Base-by-base conservation (phyloP, 2,888 invertebrate species). In the Neocrepidodera transversa region DNA sequence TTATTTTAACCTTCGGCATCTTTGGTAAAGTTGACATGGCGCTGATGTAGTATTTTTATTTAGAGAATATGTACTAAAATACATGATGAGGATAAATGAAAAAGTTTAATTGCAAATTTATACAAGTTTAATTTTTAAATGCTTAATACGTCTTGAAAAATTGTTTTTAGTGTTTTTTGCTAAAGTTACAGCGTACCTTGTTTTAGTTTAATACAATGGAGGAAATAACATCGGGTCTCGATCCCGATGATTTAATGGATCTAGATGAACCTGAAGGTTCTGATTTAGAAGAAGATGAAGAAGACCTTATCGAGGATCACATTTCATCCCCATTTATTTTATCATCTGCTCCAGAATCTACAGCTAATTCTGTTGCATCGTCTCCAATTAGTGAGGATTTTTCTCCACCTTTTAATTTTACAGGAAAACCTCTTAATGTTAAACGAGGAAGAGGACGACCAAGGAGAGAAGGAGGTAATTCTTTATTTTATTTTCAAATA, bases 381-480 rank as follows among this genome's bases (percentile, higher is more conserved):
- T 86, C 87, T 16, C 81, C 80, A 54, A 85, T 86, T 1, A 82
- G 85, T 47, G 81, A 80, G 60, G 81, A 80, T 73, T 85, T 87
- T 57, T 85, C 87, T 20, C 82, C 87, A 40, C 84, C 87, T 17
- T 86, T 86, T 74, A 80, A 81, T 64, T 82, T 83, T 67, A 81
- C 82, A 59, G 84, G 86, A 26, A 86, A 86, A 74, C 85, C 86
- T 47, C 74, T 85, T 55, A 85, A 87, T 51, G 84, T 92, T 65
- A 91, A 92, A 47, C 89, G 92, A 13, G 92, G 92, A 10, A 83
- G 92, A 71, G 92, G 92, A 5, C 83, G 92, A 70, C 92, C 92
- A 8, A 84, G 91, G 63, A 90, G 92, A 73, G 91, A 92, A 78
- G 87, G 88, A 59, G 83, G 84, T 69, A 69, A 62, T 8, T 47